Conservation (phyloP, 2,797 vertebrate species). For the Dicrostonyx torquatus region DNA sequence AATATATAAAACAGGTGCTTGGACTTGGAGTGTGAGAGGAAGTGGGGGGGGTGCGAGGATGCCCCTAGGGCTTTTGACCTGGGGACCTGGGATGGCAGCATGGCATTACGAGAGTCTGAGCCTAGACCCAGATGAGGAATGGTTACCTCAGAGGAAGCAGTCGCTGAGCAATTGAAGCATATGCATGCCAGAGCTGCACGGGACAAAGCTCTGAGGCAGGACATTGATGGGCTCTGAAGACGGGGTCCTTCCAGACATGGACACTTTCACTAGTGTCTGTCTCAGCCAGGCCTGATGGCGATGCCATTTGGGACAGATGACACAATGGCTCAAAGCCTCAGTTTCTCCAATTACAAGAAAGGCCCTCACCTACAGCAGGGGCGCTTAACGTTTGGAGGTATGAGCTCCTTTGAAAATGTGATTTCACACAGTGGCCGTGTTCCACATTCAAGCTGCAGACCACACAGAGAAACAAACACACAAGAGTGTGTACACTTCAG, state of each 20-base stretch:
- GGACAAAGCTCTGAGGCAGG: neutral
- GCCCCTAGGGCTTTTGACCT: neutral
- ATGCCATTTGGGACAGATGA: neutral
- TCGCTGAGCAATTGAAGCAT: neutral
- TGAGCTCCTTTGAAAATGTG: neutral
- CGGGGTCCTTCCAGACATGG: neutral
- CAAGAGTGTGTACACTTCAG: neutral
- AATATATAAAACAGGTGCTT: neutral
- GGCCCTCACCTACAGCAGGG: neutral
- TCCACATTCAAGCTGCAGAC: neutral
- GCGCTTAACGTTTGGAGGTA: neutral
- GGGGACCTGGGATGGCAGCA: neutral
- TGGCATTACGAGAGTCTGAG: neutral
- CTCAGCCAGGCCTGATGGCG: neutral
- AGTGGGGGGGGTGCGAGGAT: accelerated
- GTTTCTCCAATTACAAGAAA: neutral
- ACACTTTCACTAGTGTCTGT: neutral
- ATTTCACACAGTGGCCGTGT: neutral
- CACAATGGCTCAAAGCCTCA: neutral
- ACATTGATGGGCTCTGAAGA: neutral
- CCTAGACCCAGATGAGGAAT: too few species aligned
- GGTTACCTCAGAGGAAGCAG: too few species aligned
- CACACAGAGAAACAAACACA: neutral
- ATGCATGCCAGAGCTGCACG: accelerated
- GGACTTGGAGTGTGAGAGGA: neutral